A percentile compares a stretch with the other conserved stretches of the same genome.
Conservation (phyloP, 2,113 vertebrate species). For the Oryctolagus cuniculus region DNA sequence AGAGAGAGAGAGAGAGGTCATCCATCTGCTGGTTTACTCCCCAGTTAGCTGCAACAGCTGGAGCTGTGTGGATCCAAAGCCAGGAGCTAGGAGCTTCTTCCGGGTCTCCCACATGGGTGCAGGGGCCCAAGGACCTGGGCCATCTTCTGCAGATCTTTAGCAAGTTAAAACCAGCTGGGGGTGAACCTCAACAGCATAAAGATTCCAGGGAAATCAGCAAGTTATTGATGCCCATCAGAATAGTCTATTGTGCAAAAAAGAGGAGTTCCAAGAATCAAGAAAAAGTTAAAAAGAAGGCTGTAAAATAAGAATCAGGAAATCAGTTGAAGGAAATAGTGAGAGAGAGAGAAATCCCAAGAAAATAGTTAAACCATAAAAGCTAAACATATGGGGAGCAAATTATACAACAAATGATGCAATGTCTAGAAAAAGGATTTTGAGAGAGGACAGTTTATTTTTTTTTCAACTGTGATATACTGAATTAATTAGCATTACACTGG, state of each 20-base stretch:
- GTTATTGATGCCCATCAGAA: not conserved
- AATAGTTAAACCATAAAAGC: not conserved
- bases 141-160: not conserved
- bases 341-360: not conserved
- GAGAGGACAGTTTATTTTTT: conserved; percentile 2
- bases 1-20: too few species aligned
- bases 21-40: too few species aligned
- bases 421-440: conserved; percentile 28
- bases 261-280: not conserved
- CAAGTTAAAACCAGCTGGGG: conserved; percentile 6
- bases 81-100: too few species aligned
- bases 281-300: not conserved
- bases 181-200: not conserved
- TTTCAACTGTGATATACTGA: not conserved
- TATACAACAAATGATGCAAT: conserved; percentile 20
- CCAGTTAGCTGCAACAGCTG: too few species aligned
- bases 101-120: too few species aligned
- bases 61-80: too few species aligned
- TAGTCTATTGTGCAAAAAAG: not conserved
- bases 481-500: conserved; percentile 16
- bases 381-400: not conserved
- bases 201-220: not conserved
- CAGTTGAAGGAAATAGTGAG: not conserved
- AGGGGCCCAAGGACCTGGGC: too few species aligned
- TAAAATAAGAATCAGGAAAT: not conserved